Percentiles rank a stretch among this genome's conserved stretches.
Evolutionary conservation across 2,888 invertebrate genomes (phyloP).

Genomic region (Micoletzkya japonica): DNA sequence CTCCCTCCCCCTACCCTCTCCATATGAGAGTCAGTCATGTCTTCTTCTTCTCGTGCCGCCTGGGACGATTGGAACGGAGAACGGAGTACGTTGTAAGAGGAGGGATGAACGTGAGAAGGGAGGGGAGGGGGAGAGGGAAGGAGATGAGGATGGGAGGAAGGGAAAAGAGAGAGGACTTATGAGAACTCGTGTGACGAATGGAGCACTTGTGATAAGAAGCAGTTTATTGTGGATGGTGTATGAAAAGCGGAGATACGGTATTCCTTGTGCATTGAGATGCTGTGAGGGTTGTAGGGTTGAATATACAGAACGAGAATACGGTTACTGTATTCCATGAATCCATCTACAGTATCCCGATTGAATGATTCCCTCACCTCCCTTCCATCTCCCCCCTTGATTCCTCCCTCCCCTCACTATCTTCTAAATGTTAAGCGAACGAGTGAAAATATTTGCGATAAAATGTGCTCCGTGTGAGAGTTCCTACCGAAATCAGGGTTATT

Average conservation of each 20-base stretch:
- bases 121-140: constrained; percentile 6
- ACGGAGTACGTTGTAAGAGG: constrained; percentile 15
- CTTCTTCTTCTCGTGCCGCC: constrained; percentile 4
- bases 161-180: neutral
- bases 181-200: neutral
- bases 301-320: too few relatives aligned
- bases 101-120: neutral
- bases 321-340: too few relatives aligned
- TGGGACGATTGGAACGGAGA: constrained; percentile 25
- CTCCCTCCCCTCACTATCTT: too few relatives aligned
- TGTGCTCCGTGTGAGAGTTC: too few relatives aligned
- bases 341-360: too few relatives aligned
- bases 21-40: too few relatives aligned
- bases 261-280: neutral
- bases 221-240: constrained; percentile 9
- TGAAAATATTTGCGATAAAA: too few relatives aligned
- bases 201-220: too few relatives aligned
- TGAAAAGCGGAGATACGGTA: neutral
- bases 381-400: too few relatives aligned
- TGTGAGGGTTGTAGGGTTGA: neutral
- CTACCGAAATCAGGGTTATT: too few relatives aligned
- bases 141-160: constrained; percentile 2
- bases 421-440: too few relatives aligned
- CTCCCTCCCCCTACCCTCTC: neutral
- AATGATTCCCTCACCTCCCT: too few relatives aligned